Evolutionary conservation across 2,888 invertebrate species (phyloP), one percentile per base, ranked within the genome.

Genomic region (Drosophila fulvimacula): DNA sequence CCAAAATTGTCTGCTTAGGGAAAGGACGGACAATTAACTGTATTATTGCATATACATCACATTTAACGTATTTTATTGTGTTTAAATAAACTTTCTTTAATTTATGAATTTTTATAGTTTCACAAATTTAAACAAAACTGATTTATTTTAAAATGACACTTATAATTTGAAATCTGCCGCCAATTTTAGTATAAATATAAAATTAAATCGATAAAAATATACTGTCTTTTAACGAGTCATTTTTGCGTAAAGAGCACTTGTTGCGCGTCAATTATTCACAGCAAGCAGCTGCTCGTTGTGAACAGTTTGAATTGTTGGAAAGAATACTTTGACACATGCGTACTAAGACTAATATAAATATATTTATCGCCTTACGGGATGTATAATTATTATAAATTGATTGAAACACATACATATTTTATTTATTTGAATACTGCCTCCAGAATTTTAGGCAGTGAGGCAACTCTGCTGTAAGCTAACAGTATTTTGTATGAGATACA

Each of bases 401-500:
- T 9, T 19, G 6, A 30, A 58, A 51, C 5, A n/a, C 2, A 13
- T 24, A 21, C 0, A 13, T 44, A 2, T 21, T 7, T 3, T 3
- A 38, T 38, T 38, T 3, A 19, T 38, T 38, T 17, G 0, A 27
- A 39, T 32, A 19, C 9, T 9, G 1, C 11, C 11, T 11, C 21
- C 5, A 3, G 13, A 34, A 27, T 13, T 24, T 7, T 19, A 13
- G 13, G 7, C 27, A 6, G 34, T 27, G 27, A 56, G 72, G 66
- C 71, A 71, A 10, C 72, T 30, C 42, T 11, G 5, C 9, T 1
- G 15, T 39, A 32, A 61, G 60, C 48, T 46, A 27, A 1, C n/a
- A 6, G 44, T 44, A 3, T 10, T 1, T 9, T 9, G n/a, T 1
- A 38, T 27, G 46, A 10, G n/a, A 46, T 30, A 15, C 24, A 0